Percentiles rank a stretch among this genome's conserved stretches.
Conservation (phyloP, 2,113 vertebrate species). For the Neodontobutis hainanensis region DNA sequence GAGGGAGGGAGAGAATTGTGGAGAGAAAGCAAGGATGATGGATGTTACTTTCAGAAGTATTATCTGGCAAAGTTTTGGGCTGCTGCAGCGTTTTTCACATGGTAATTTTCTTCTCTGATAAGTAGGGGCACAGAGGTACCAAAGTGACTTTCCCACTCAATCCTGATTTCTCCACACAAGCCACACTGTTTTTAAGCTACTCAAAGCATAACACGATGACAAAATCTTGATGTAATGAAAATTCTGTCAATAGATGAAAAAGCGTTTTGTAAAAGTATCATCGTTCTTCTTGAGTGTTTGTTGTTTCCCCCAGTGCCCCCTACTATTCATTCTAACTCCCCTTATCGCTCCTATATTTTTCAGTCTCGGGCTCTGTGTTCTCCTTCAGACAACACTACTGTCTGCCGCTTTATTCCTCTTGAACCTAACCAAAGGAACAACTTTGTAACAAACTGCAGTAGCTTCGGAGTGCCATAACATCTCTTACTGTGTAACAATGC, state of each 20-base stretch:
- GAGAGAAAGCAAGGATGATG: slow-evolving; percentile 37
- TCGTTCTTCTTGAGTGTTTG: slow-evolving; percentile 8
- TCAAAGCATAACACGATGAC: slow-evolving; percentile 36
- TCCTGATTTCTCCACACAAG: slow-evolving; percentile 21
- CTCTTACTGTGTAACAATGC: no score
- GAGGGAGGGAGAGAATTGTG: slow-evolving; percentile 6
- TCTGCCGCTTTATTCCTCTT: background rate
- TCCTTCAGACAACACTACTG: background rate
- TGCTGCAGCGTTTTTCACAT: slow-evolving; percentile 35
- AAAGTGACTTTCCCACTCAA: slow-evolving; percentile 42
- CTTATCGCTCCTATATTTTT: background rate
- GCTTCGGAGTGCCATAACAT: no score
- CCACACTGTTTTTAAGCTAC: slow-evolving; percentile 37
- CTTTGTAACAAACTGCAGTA: no score
- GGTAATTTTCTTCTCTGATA: slow-evolving; percentile 52
- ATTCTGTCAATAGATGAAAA: slow-evolving; percentile 42
- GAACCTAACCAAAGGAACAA: no score
- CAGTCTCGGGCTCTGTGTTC: slow-evolving; percentile 1
- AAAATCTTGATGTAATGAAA: slow-evolving; percentile 46
- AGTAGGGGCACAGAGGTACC: slow-evolving; percentile 23
- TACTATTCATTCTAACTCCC: slow-evolving; percentile 4
- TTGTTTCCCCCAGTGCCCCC: background rate
- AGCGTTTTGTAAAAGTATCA: slow-evolving; percentile 50
- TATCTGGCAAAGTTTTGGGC: slow-evolving; percentile 51
- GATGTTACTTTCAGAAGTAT: slow-evolving; percentile 46